Percentiles rank a stretch among this genome's conserved stretches.
Conservation (phyloP, 1,140 invertebrate genomes). For the Pseudomyrmex flavicornis region DNA sequence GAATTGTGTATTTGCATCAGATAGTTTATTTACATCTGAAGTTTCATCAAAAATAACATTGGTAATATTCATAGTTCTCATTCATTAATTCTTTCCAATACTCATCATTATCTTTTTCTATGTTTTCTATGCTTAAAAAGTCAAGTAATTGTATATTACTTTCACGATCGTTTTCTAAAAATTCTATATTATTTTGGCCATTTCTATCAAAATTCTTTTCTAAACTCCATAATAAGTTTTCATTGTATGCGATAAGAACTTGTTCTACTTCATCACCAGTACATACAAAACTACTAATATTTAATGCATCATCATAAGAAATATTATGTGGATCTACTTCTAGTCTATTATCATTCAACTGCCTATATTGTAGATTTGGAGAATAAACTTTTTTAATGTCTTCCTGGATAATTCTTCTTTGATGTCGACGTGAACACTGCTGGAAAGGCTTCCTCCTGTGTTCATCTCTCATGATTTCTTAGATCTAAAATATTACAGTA, state of each 20-base stretch:
- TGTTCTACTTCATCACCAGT: conserved; percentile 6
- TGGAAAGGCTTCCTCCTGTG: background rate
- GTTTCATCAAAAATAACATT: conserved; percentile 14
- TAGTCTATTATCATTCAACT: background rate
- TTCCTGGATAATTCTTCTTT: conserved; percentile 10
- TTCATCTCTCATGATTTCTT: background rate
- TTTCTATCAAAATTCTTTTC: background rate
- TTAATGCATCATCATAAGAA: background rate
- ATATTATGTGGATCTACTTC: background rate
- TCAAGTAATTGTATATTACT: conserved; percentile 17
- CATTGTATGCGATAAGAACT: background rate
- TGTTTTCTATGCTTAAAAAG: background rate
- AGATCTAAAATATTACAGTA: background rate
- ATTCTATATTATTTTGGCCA: background rate
- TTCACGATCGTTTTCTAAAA: background rate
- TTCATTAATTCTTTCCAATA: conserved; percentile 4
- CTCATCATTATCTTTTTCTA: conserved; percentile 2
- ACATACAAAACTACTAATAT: background rate
- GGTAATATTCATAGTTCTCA: background rate
- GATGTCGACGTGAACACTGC: background rate
- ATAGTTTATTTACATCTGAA: background rate
- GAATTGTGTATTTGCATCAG: background rate
- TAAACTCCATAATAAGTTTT: background rate
- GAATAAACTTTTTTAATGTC: background rate
- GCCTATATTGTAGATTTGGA: background rate